Percentiles rank a stretch among this genome's conserved stretches.
Conservation (phyloP, 2,113 vertebrate genomes). For the Ahaetulla prasina region DNA sequence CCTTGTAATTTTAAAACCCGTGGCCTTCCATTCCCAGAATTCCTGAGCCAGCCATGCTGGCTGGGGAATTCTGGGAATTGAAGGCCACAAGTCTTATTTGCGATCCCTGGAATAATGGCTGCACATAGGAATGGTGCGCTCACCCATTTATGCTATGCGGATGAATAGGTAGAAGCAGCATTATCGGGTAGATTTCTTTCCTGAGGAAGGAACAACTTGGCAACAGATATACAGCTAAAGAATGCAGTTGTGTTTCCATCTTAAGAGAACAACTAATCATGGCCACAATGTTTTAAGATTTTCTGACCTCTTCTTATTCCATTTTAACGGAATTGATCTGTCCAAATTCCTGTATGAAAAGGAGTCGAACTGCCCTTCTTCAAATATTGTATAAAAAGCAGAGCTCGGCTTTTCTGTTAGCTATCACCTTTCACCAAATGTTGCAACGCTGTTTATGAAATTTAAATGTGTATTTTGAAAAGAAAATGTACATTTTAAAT, state of each 20-base stretch:
- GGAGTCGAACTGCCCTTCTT: too few species aligned
- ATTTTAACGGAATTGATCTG: neutral
- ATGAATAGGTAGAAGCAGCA: neutral
- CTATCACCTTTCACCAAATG: neutral
- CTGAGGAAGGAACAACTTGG: neutral
- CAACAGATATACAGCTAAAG: neutral
- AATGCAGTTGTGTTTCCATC: neutral
- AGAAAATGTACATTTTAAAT: too few species aligned
- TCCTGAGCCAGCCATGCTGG: too few species aligned
- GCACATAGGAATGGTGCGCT: neutral
- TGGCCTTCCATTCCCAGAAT: neutral
- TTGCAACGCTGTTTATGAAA: neutral
- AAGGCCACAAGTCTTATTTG: neutral
- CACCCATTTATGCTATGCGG: neutral
- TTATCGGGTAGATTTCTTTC: neutral
- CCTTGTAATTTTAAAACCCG: neutral
- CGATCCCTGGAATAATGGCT: neutral
- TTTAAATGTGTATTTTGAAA: neutral
- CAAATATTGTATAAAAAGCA: neutral
- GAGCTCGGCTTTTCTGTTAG: neutral
- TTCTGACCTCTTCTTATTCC: neutral
- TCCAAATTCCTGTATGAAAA: neutral
- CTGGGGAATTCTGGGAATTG: neutral
- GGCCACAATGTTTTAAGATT: neutral
- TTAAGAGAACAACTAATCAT: fast-evolving